Evolutionary conservation across 1,140 invertebrate genomes (phyloP), one percentile per base, ranked within the genome.

Genomic region (Lepidurus apus): DNA sequence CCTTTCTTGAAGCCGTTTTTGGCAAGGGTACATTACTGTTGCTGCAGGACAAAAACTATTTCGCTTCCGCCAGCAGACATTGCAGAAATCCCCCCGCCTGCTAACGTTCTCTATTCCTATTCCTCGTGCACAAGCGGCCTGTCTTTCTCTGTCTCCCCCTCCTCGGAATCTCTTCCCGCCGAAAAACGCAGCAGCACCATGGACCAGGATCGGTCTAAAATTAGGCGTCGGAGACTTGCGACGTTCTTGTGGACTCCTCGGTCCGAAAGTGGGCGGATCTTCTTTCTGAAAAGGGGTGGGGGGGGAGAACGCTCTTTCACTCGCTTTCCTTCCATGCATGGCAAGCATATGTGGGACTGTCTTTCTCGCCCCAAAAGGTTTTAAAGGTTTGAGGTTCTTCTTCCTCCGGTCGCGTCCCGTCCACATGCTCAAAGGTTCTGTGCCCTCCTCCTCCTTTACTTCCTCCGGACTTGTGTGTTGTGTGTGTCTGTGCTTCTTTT

Each of bases 341-440:
- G 53, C 21, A 65, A n/a, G 53, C 53, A 65, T 65, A 21, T 65
- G 53, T 65, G 53, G 53, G 53, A 65, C 53, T 34, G 34, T 34
- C 34, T 34, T 34, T 34, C 34, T 34, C 34, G 34, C 53, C 53
- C n/a, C 17, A 65, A 65, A 65, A 34, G 34, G 34, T 34, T 34
- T 34, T 34, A 34, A 34, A 34, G 34, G 34, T 34, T 34, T 34
- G 34, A 34, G 34, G 34, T 34, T 34, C 34, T 34, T 34, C 34
- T 34, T 34, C 34, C 34, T 34, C 34, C 34, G 34, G 34, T 34
- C 34, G 34, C 34, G 34, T 34, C 34, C 34, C 34, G 34, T 34
- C 34, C 34, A 34, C 34, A 34, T 34, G 34, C 34, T 34, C 34
- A 34, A 34, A 34, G 34, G 34, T 34, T 34, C 34, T 34, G 34